Base-by-base conservation (phyloP, 1,140 invertebrate genomes). In the Formica exsecta region DNA sequence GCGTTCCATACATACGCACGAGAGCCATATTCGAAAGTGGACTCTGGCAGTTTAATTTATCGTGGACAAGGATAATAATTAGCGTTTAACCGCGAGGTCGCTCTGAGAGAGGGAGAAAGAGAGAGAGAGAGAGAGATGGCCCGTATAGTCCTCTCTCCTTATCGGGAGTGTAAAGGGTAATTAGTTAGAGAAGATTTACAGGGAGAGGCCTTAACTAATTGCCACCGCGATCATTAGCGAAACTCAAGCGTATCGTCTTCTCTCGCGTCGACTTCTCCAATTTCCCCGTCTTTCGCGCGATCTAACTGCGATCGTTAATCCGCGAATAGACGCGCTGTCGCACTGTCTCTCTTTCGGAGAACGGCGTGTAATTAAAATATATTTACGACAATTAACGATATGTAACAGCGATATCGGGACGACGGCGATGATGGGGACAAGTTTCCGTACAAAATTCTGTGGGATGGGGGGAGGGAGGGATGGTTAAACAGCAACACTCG, bases 141-240 rank as follows among this genome's bases (percentile, higher is more conserved):
- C 88, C 89, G 92, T 92, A 91, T 92, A 92, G 93, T 92, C 92
- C 89, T 88, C 84, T 36, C 84, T 48, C 62, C 61, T 77, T 61
- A 87, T 90, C 64, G 74, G 76, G 86, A 88, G 87, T 91, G 92
- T 88, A 93, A 91, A 92, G 87, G 86, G 89, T 91, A 94, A 93
- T 94, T 93, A 92, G 91, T 94, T 92, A 92, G 74, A 59, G 65
- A 80, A 88, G 92, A 93, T 93, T 94, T 93, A 93, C 92, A 84
- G 87, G 89, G 83, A 88, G 86, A 83, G 59, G 85, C 84, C 84
- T 86, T 59, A 76, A 92, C 91, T 93, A 94, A 94, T 94, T 92
- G 89, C 91, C 81, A 88, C 87, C 86, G 79, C 80, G 84, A 92
- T 92, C 90, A 92, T 93, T 92, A 92, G 84, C 87, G 64, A 92